Evolutionary conservation across 2,888 invertebrate genomes (phyloP), one percentile per base, ranked within the genome.

Genomic region (Troglohyphantes excavatus): DNA sequence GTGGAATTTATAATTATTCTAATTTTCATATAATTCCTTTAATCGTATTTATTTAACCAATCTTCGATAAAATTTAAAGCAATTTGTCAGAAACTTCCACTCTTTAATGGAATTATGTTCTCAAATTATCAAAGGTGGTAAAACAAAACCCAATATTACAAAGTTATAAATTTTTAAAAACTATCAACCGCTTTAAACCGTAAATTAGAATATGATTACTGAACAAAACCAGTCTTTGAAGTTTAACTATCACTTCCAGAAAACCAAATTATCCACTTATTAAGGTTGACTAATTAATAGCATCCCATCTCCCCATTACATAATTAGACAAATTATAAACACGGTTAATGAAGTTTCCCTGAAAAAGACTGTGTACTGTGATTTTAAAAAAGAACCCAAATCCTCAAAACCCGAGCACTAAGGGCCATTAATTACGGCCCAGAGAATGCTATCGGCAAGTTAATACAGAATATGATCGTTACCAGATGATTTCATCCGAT

Each of bases 401-500:
- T 46, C 46, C 61, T 61, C 75, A 29, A 59, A 76, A 46, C 46
- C 43, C 17, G 46, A 19, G 43, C 78, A 61, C 43, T 65, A 53
- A 53, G 9, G 67, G 39, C 68, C 79, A 81, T 81, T 81, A 81
- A 81, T 81, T 65, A 81, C 46, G 13, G 29, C 67, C 29, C 21
- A 23, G 61, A 39, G 72, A 9, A 29, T 72, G 82, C 61, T 82
- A 82, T 82, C 82, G 82, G 82, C 82, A 82, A 82, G 70, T 82
- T 72, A 82, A 82, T 82, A 59, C 81, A 23, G 70, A 82, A 27
- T 82, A 72, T 82, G 70, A 82, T 72, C 82, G 70, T 82, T 82
- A 63, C 82, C 81, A 82, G 82, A 82, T 82, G 82, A 82, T 82
- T 82, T 72, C 82, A 82, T 43, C 82, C 68, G 17, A 23, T 72